Evolutionary conservation across 2,888 invertebrate genomes (phyloP).

Genomic region (Aplocera efformata): DNA sequence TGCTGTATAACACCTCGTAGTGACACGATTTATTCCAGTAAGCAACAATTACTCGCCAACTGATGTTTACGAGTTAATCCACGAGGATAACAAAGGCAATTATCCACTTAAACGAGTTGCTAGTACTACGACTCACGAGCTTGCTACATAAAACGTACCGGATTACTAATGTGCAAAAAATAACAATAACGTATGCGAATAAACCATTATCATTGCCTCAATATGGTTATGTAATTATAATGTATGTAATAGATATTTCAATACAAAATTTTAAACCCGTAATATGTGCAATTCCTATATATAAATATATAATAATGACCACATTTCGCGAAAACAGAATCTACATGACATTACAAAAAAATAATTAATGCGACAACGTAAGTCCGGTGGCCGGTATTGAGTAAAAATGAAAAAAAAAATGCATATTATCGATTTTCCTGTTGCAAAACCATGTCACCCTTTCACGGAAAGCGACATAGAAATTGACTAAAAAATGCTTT

Average conservation of each 20-base stretch:
- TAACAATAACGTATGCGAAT: slow-evolving; percentile 7
- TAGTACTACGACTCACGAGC: slow-evolving; percentile 23
- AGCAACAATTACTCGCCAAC: slow-evolving; percentile 27
- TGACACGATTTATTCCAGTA: slow-evolving; percentile 24
- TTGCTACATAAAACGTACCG: slow-evolving; percentile 3
- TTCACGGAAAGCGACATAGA: slow-evolving; percentile 10
- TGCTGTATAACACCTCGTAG: slow-evolving; percentile 13
- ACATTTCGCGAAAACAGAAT: too few relatives aligned
- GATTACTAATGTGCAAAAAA: slow-evolving; percentile 15
- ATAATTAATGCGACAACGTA: too few relatives aligned
- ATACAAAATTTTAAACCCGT: too few relatives aligned
- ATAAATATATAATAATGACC: too few relatives aligned
- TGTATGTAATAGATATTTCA: too few relatives aligned
- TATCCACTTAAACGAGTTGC: slow-evolving; percentile 41
- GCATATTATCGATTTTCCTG: too few relatives aligned
- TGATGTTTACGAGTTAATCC: slow-evolving; percentile 31
- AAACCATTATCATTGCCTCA: slow-evolving; percentile 8
- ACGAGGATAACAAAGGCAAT: slow-evolving; percentile 52
- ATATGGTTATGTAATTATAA: slow-evolving; percentile 4
- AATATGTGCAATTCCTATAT: too few relatives aligned
- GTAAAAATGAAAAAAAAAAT: too few relatives aligned
- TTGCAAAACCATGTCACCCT: too few relatives aligned
- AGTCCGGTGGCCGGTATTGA: too few relatives aligned
- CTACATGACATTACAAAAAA: too few relatives aligned
- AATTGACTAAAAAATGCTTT: not conserved